These are phyloP conservation scores for Brassicogethes aeneus DNA, from an alignment of 2,888 invertebrate species.

Conservation along the genomic window DNA sequence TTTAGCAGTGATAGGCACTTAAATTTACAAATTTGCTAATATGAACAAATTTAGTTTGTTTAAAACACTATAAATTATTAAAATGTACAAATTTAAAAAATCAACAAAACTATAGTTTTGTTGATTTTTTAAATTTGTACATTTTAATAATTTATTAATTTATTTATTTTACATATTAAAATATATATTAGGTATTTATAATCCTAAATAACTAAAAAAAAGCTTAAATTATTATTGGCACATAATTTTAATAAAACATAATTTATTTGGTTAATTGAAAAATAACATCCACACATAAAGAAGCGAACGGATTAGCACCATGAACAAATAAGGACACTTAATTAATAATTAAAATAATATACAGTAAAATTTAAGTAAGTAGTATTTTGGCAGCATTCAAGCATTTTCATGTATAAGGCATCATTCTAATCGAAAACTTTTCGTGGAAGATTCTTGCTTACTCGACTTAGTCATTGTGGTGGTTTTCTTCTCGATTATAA, in stretches of 20 bases:
- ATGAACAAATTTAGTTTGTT: constrained; percentile 1
- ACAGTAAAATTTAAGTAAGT: not conserved
- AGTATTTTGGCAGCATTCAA: not conserved
- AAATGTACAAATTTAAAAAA: constrained; percentile 11
- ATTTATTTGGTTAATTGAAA: constrained; percentile 24
- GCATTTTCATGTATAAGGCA: not conserved
- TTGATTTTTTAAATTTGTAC: constrained; percentile 10
- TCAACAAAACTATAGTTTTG: constrained; percentile 5
- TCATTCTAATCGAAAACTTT: constrained; percentile 38
- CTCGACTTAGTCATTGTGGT: constrained; percentile 50
- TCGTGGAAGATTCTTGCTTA: constrained; percentile 38
- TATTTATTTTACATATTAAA: constrained; percentile 11
- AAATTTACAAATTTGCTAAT: constrained; percentile 6
- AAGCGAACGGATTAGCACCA: constrained; percentile 27
- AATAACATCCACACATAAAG: constrained; percentile 15
- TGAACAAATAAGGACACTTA: constrained; percentile 28
- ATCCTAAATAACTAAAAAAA: constrained; percentile 9
- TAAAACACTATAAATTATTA: constrained; percentile 7
- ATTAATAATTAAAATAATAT: constrained; percentile 6
- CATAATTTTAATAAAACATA: constrained; percentile 17
- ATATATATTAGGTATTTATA: constrained; percentile 1
- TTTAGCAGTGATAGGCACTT: constrained; percentile 10
- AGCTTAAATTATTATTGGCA: constrained; percentile 27
- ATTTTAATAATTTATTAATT: constrained; percentile 8
- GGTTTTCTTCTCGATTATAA: constrained; percentile 59